Conservation (phyloP, 2,797 vertebrate species). For the Sebastes taczanowskii region DNA sequence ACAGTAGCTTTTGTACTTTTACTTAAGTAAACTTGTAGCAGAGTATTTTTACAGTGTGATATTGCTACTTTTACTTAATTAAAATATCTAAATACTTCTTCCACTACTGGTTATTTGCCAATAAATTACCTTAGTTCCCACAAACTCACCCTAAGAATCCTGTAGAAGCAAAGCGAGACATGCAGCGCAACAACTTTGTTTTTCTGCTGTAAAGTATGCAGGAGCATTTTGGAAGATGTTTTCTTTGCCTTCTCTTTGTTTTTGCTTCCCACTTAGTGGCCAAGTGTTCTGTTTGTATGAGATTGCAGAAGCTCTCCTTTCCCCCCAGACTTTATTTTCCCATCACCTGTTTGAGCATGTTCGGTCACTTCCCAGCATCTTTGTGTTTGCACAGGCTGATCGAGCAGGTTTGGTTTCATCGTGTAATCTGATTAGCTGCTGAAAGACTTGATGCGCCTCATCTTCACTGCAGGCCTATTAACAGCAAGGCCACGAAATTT, state of each 20-base stretch:
- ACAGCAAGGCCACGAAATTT: constrained; percentile 41
- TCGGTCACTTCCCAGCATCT: constrained; percentile 51
- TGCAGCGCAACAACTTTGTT: neutral
- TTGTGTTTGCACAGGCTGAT: constrained; percentile 64
- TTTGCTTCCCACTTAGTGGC: constrained; percentile 9
- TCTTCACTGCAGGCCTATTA: constrained; percentile 26
- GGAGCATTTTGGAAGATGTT: neutral
- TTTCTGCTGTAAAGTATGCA: no score
- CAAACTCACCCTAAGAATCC: neutral
- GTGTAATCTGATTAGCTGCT: constrained; percentile 56
- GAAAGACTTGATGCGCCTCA: constrained; percentile 52
- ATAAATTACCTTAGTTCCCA: neutral
- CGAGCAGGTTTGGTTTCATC: constrained; percentile 57
- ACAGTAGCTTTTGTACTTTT: no score
- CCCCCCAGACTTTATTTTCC: neutral
- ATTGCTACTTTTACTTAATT: fast-evolving
- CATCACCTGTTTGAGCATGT: constrained; percentile 61
- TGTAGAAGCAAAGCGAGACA: neutral
- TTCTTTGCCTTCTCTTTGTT: constrained; percentile 14
- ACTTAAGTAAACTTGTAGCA: neutral
- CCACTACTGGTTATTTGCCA: neutral
- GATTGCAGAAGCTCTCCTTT: neutral
- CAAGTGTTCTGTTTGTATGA: neutral
- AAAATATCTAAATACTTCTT: neutral
- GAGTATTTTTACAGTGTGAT: neutral